Evolutionary conservation across 2,113 vertebrate genomes (phyloP), one percentile per base, ranked within the genome.

Genomic region (Hippocampus barbouri): DNA sequence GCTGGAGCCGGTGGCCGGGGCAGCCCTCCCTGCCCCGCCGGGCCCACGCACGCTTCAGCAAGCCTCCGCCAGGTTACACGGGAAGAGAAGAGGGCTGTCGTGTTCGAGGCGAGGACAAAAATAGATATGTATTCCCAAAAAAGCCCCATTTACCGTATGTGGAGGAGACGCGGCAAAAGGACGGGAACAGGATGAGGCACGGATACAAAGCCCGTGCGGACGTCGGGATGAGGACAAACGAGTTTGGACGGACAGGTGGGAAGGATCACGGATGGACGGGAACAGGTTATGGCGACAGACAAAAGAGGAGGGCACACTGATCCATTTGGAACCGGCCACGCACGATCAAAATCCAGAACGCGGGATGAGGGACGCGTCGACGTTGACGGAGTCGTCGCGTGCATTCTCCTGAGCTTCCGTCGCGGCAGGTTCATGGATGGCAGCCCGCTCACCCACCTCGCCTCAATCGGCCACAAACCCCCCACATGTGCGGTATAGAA

Each of bases 41-140:
- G 78, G 77, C 79, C 71, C 66, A 25, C 69, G 72, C 69, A 70
- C 81, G 76, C n/a, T 87, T 87, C 68, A 85, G 89, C 75, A 79
- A 87, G 80, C 72, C 74, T 77, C 88, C 86, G 87, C 81, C 89
- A 88, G 85, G 87, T 76, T 68, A 77, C 80, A 82, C 74, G n/a
- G 80, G 77, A 78, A 69, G 75, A 75, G 71, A 25, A 25, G n/a
- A 47, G 7, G 71, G 67, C 43, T 45, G 14, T 71, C 21, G 11
- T 65, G 68, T 73, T 14, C 43, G 43, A 45, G 43, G 10, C 43
- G 12, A 10, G 43, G 10, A 15, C 43, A 15, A 45, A 45, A 34
- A 34, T 34, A 34, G 4, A 34, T 34, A 34, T 34, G 4, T 5
- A 4, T 5, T 5, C 30, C 30, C 30, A 77, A 65, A 43, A 60